Percentiles rank a stretch among this genome's conserved stretches.
Evolutionary conservation across 2,888 invertebrate species (phyloP).

Genomic region (Marasmarcha lunaedactyla): DNA sequence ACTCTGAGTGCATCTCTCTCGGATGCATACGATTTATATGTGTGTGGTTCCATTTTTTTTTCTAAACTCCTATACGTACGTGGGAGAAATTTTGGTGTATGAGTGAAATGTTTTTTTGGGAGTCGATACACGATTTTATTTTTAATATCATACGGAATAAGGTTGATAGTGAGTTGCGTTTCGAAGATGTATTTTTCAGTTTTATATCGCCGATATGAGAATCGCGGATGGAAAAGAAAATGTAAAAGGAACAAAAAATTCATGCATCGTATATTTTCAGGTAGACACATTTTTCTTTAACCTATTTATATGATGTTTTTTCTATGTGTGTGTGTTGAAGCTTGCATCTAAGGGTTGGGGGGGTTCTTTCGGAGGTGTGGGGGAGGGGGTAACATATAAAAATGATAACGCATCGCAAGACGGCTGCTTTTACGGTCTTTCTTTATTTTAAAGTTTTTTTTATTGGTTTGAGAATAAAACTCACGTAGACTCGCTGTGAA

Average conservation of each 20-base stretch:
- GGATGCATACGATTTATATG: slow-evolving; percentile 66
- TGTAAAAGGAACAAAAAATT: slow-evolving; percentile 62
- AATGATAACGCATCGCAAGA: slow-evolving; percentile 71
- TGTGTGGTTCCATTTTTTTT: slow-evolving; percentile 65
- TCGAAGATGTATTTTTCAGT: slow-evolving; percentile 65
- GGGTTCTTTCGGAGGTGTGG: slow-evolving; percentile 35
- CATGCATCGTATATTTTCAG: slow-evolving; percentile 68
- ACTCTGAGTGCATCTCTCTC: slow-evolving; percentile 71
- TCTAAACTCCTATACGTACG: slow-evolving; percentile 55
- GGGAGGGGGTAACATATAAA: slow-evolving; percentile 57
- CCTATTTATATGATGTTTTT: slow-evolving; percentile 58
- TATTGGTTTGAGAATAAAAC: slow-evolving; percentile 36
- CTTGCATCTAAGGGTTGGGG: slow-evolving; percentile 37
- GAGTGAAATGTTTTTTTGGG: slow-evolving; percentile 51
- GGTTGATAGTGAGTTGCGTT: slow-evolving; percentile 25
- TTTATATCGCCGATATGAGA: slow-evolving; percentile 70
- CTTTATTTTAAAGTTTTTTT: slow-evolving; percentile 65
- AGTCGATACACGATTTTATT: slow-evolving; percentile 19
- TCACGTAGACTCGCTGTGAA: slow-evolving; percentile 13
- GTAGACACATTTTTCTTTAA: slow-evolving; percentile 71
- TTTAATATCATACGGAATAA: slow-evolving; percentile 18
- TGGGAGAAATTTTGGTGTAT: slow-evolving; percentile 37
- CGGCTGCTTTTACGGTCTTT: slow-evolving; percentile 69
- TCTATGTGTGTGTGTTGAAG: slow-evolving; percentile 34
- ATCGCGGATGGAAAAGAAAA: slow-evolving; percentile 69